These are phyloP conservation scores for Numida meleagris DNA, from an alignment of 2,113 vertebrate genomes.

Conservation along the genomic window DNA sequence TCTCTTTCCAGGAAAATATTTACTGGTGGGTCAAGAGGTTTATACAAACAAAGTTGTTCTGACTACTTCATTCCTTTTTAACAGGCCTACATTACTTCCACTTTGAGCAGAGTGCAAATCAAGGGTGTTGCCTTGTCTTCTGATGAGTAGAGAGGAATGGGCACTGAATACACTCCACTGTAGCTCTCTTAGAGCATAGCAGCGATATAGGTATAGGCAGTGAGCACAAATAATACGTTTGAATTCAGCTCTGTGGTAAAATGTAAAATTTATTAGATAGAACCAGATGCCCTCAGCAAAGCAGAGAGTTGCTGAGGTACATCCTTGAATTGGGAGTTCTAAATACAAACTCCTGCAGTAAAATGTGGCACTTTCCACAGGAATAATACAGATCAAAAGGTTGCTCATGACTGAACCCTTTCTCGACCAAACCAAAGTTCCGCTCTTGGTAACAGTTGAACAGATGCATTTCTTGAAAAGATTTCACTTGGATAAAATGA, in stretches of 20 bases:
- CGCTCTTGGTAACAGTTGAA: background rate
- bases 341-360: background rate
- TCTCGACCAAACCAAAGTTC: background rate
- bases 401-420: background rate
- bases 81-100: background rate
- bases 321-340: background rate
- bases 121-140: background rate
- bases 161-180: rapidly evolving
- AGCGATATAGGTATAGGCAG: background rate
- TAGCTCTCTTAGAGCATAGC: background rate
- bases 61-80: background rate
- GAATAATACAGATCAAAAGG: background rate
- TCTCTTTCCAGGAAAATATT: background rate
- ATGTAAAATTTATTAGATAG: background rate
- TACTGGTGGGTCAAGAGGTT: background rate
- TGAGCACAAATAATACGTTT: background rate
- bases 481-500: background rate
- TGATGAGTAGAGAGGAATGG: background rate
- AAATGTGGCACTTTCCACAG: background rate
- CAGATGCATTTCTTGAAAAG: background rate
- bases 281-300: background rate
- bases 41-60: background rate
- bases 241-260: background rate
- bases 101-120: background rate
- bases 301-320: background rate